Evolutionary conservation across 2,797 vertebrate genomes (phyloP).

Genomic region (Mico argentatus): DNA sequence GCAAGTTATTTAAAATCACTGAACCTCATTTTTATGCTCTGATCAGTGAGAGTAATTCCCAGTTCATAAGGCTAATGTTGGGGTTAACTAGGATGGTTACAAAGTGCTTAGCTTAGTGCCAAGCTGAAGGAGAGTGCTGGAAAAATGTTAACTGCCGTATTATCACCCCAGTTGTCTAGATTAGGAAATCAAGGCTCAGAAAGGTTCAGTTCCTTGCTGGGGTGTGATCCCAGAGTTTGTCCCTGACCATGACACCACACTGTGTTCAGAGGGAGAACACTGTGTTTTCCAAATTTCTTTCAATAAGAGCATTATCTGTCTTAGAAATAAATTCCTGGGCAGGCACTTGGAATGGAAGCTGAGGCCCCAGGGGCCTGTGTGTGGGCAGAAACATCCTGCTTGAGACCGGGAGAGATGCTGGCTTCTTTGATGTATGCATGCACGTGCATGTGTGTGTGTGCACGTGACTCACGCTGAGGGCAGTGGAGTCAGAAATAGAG

Average conservation of each 20-base stretch:
- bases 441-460: not conserved
- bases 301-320: rapidly evolving
- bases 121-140: not conserved
- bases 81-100: not conserved
- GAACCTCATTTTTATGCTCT: not conserved
- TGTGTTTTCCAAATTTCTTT: not conserved
- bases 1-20: not conserved
- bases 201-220: not conserved
- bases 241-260: rapidly evolving
- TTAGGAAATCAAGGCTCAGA: not conserved
- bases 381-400: not conserved
- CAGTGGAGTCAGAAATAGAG: not conserved
- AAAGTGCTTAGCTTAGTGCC: not conserved
- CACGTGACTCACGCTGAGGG: not conserved
- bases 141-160: too few relatives aligned
- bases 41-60: not conserved
- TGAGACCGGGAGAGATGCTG: not conserved
- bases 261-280: not conserved
- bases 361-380: rapidly evolving
- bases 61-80: not conserved
- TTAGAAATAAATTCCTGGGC: not conserved
- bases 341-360: not conserved
- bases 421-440: not conserved
- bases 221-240: not conserved
- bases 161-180: not conserved